Base-by-base conservation (phyloP, 2,888 invertebrate genomes). In the Machimus rusticus region DNA sequence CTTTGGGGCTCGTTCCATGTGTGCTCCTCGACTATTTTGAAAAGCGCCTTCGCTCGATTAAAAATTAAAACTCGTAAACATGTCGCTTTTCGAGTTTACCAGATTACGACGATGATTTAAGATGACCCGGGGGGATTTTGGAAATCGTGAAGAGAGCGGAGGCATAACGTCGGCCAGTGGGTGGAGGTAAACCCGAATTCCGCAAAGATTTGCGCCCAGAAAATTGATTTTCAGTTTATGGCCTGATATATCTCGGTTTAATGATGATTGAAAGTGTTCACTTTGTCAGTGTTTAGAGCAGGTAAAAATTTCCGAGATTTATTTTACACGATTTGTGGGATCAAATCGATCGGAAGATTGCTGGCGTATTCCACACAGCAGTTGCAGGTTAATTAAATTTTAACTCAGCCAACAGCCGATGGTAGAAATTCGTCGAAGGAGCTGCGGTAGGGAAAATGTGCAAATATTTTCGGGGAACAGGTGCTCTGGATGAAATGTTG, bases 21-120 rank as follows among this genome's bases (percentile, higher is more conserved):
- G 74, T 74, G 85, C 85, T 86, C 43, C 78, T 19, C 66, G 43
- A 86, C 86, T 86, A 86, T 77, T 86, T 86, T 85, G 76, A 55
- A 86, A 86, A 86, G 77, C 77, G 86, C 55, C 77, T 85, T 77
- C 12, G 66, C 77, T 55, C 77, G 86, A 86, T 86, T 86, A 86
- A 86, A 78, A 86, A 86, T 86, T 77, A 86, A 86, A 86, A 86
- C 86, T 86, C 86, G 86, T 86, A 86, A 86, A 86, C 55, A 86
- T 86, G 86, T 86, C 86, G 86, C 77, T 86, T 86, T 77, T 74
- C 37, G 86, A 86, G 77, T 86, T 78, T 78, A 57, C 86, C 86
- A 77, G 77, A 86, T 86, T 86, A 86, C 39, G 55, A 37, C 77
- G 77, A 86, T 86, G 86, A 86, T 86, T 86, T 86, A 86, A 78